Evolutionary conservation across 1,140 invertebrate genomes (phyloP).

Genomic region (Bombus waltoni): DNA sequence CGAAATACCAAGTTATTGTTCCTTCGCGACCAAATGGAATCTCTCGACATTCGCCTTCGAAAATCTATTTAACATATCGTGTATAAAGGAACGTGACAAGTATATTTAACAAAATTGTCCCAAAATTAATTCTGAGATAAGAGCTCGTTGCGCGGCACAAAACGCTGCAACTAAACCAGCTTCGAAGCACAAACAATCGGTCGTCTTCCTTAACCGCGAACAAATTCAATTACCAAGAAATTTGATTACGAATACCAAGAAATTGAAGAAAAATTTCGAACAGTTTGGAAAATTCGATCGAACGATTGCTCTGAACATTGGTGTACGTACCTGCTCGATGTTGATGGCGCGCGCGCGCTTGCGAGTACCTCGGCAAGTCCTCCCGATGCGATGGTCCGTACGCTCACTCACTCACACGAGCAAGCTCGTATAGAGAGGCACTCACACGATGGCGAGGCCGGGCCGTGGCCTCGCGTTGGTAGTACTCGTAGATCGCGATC

Average conservation of each 20-base stretch:
- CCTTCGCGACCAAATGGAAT: not conserved
- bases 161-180: not conserved
- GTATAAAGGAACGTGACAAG: no score
- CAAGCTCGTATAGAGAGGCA: not conserved
- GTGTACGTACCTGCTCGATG: constrained; percentile 33
- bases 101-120: no score
- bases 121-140: no score
- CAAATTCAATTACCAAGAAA: not conserved
- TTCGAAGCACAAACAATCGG: no score
- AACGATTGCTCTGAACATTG: no score
- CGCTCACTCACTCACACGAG: not conserved
- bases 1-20: constrained; percentile 12
- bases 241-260: no score
- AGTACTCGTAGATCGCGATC: constrained; percentile 56
- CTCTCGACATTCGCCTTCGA: no score
- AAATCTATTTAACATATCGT: not conserved
- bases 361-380: constrained; percentile 1
- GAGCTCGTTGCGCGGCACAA: no score
- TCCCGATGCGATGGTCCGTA: constrained; percentile 28
- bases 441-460: not conserved
- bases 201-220: not conserved
- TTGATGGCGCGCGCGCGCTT: not conserved
- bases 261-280: not conserved
- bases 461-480: constrained; percentile 41
- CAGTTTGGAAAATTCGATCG: not conserved